phyloP scores from a whole-genome alignment of 2,888 invertebrate genomes.

The Shargacucullia verbasci region DNA sequence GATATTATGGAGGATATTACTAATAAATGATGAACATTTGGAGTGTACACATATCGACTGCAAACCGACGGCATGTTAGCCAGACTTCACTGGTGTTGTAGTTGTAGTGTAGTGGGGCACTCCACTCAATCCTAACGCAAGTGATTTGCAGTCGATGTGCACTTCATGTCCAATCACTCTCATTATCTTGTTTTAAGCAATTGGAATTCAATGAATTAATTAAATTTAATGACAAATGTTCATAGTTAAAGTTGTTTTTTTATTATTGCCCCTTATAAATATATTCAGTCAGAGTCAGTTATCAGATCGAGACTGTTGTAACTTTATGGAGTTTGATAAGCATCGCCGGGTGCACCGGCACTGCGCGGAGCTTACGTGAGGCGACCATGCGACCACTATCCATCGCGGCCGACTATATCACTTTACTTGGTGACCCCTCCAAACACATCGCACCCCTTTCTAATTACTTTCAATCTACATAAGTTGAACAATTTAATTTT shows the following conservation, averaged over 20 bases:
- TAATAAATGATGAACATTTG: neutral
- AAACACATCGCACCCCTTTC: conserved; percentile 8
- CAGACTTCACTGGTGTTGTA: too few species aligned
- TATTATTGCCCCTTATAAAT: conserved; percentile 3
- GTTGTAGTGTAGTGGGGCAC: too few species aligned
- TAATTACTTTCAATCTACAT: neutral
- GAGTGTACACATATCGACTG: too few species aligned
- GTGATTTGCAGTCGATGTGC: too few species aligned
- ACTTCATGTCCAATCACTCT: too few species aligned
- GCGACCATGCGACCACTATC: neutral
- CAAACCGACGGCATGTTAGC: too few species aligned
- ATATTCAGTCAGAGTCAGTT: conserved; percentile 6
- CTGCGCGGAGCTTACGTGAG: conserved; percentile 4
- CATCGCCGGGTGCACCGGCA: conserved; percentile 24
- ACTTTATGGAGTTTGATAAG: conserved; percentile 23
- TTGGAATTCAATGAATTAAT: too few species aligned
- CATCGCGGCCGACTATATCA: neutral
- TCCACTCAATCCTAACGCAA: too few species aligned
- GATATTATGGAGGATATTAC: conserved; percentile 14
- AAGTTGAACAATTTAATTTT: too few species aligned
- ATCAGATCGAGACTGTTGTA: conserved; percentile 42
- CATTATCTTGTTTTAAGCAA: too few species aligned
- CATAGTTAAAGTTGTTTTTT: conserved; percentile 11
- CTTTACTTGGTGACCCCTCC: too few species aligned
- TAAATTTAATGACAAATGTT: neutral